Conservation (phyloP, 2,113 vertebrate genomes). For the Eleginops maclovinus region DNA sequence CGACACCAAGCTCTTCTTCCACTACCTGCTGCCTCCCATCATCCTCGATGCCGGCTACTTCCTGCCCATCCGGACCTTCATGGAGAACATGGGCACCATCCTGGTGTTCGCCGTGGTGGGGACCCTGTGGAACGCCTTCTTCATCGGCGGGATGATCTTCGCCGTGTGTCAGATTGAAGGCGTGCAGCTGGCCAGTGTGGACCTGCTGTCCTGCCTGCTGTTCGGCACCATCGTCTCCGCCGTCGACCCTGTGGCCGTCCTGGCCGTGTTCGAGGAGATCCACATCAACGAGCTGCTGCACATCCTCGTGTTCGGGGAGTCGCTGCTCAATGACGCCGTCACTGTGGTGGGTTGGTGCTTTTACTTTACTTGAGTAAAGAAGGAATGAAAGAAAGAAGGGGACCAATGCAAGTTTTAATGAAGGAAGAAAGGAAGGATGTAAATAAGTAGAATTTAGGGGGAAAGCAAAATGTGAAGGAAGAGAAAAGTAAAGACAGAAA, state of each 20-base stretch:
- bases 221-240: constrained; percentile 96
- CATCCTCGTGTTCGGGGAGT: constrained; percentile 96
- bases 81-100: constrained; percentile 96
- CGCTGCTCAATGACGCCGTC: constrained; percentile 96
- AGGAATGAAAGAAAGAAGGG: background rate
- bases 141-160: constrained; percentile 89
- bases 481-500: background rate
- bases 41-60: constrained; percentile 98
- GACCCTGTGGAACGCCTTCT: constrained; percentile 95
- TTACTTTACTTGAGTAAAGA: background rate
- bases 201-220: constrained; percentile 91
- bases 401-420: background rate
- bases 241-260: constrained; percentile 95
- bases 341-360: constrained; percentile 84
- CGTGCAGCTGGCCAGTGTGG: constrained; percentile 77
- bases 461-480: too few species aligned
- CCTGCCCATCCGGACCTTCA: constrained; percentile 92
- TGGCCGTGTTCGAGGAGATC: constrained; percentile 97
- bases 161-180: constrained; percentile 88
- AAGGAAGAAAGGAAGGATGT: too few species aligned
- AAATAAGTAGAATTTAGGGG: background rate
- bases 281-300: constrained; percentile 97
- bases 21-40: constrained; percentile 96
- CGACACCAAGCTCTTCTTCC: constrained; percentile 91
- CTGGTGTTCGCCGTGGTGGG: constrained; percentile 94